Percentiles rank a stretch among this genome's conserved stretches.
These are phyloP conservation scores for Trissoscelio sp. DNA, from an alignment of 2,888 invertebrate genomes.

Conservation along the genomic window DNA sequence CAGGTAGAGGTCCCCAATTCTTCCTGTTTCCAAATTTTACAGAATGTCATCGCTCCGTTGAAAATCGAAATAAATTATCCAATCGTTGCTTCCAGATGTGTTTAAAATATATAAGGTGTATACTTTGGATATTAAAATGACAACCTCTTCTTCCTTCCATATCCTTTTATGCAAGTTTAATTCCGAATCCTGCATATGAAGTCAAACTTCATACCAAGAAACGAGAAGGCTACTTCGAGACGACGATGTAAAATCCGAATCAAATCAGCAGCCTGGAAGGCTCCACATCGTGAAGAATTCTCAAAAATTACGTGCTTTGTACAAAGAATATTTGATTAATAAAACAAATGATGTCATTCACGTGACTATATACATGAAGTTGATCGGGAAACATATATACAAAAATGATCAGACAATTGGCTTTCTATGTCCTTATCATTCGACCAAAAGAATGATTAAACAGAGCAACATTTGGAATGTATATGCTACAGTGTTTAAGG, in stretches of 20 bases:
- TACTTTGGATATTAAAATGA: too few species aligned
- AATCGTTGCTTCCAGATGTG: neutral
- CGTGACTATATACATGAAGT: conserved; percentile 58
- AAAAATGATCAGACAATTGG: conserved; percentile 43
- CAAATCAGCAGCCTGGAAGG: conserved; percentile 44
- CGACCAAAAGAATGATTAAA: conserved; percentile 53
- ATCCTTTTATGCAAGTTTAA: neutral
- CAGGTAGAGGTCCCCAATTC: too few species aligned
- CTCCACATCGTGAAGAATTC: conserved; percentile 48
- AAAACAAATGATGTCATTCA: conserved; percentile 42
- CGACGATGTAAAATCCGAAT: conserved; percentile 25
- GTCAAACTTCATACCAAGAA: conserved; percentile 3
- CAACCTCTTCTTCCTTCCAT: conserved; percentile 1
- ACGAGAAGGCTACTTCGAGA: neutral
- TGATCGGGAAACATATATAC: conserved; percentile 60
- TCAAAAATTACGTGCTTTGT: conserved; percentile 51
- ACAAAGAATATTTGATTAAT: conserved; percentile 63
- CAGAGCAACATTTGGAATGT: conserved; percentile 38
- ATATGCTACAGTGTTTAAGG: conserved; percentile 33
- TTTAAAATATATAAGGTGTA: neutral
- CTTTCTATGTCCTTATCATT: conserved; percentile 44
- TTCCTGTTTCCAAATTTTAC: neutral
- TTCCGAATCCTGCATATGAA: conserved; percentile 1
- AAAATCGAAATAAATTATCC: neutral
- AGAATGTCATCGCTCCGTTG: neutral